A percentile compares a stretch with the other conserved stretches of the same genome.
Conservation (phyloP, 2,797 vertebrate species). For the Neopelma chrysocephalum region DNA sequence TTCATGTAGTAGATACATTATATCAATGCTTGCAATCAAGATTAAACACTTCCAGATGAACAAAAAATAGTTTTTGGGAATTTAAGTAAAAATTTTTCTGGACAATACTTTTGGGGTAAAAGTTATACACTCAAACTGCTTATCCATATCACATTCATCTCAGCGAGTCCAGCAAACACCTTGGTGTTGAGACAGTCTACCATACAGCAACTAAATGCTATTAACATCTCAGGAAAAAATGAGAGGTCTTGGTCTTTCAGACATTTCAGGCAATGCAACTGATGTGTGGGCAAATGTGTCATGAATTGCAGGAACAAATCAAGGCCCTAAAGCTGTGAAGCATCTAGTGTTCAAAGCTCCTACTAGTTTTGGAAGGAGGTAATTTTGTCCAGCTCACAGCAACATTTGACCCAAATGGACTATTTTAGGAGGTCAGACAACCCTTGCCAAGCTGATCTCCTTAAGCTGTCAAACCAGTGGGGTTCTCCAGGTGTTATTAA, state of each 20-base stretch:
- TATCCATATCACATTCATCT: not conserved
- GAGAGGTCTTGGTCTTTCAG: not conserved
- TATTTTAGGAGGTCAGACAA: not conserved
- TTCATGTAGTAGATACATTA: not conserved
- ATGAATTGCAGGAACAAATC: not conserved
- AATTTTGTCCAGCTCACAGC: not conserved
- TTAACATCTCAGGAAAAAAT: not conserved
- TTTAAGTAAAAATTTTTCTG: not conserved
- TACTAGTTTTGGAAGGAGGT: not conserved
- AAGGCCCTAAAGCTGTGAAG: not conserved
- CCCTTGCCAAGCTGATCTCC: slow-evolving; percentile 3
- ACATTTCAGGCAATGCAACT: not conserved
- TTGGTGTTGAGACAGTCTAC: not conserved
- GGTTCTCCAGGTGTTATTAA: slow-evolving; percentile 56
- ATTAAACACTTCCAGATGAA: not conserved
- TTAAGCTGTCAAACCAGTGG: slow-evolving; percentile 20
- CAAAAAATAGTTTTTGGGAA: not conserved
- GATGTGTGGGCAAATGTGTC: not conserved
- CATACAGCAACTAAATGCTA: not conserved
- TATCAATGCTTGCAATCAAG: not conserved
- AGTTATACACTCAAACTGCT: not conserved
- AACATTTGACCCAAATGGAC: not conserved
- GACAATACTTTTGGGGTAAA: not conserved
- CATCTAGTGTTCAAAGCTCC: not conserved
- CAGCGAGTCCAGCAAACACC: not conserved